A percentile compares a stretch with the other conserved stretches of the same genome.
Conservation (phyloP, 1,140 invertebrate species). For the Pararge aegeria region DNA sequence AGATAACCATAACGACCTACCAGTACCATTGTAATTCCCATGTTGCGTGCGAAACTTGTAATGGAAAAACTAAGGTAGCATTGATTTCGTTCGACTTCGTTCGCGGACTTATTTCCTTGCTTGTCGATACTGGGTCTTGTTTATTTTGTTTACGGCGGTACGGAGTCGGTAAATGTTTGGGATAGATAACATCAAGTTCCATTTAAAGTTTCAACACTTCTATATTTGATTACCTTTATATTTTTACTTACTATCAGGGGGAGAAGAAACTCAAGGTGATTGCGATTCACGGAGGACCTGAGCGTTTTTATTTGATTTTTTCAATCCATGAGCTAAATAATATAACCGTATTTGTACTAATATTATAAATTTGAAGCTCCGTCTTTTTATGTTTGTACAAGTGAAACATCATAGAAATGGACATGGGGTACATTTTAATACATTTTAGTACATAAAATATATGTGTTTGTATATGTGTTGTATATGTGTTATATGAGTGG, state of each 20-base stretch:
- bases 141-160: constrained; percentile 21
- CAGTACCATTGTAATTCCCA: neutral
- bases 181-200: constrained; percentile 19
- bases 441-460: too few relatives aligned
- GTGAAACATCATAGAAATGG: too few relatives aligned
- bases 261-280: too few relatives aligned
- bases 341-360: too few relatives aligned
- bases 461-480: too few relatives aligned
- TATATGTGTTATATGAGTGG: too few relatives aligned
- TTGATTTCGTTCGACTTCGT: constrained; percentile 19
- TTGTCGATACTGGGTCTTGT: constrained; percentile 13
- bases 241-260: neutral
- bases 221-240: neutral
- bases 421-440: too few relatives aligned
- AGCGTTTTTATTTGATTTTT: too few relatives aligned
- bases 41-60: constrained; percentile 20
- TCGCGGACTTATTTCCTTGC: constrained; percentile 11
- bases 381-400: too few relatives aligned
- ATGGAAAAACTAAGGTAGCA: constrained; percentile 29
- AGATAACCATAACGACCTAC: neutral
- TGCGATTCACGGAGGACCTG: too few relatives aligned
- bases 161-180: constrained; percentile 4
- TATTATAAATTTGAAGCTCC: too few relatives aligned
- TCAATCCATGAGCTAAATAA: too few relatives aligned
- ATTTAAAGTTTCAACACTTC: constrained; percentile 12